Percentiles rank a stretch among this genome's conserved stretches.
These are phyloP conservation scores for Tetheella fluctuosa DNA, from an alignment of 2,888 invertebrate species.

Conservation along the genomic window DNA sequence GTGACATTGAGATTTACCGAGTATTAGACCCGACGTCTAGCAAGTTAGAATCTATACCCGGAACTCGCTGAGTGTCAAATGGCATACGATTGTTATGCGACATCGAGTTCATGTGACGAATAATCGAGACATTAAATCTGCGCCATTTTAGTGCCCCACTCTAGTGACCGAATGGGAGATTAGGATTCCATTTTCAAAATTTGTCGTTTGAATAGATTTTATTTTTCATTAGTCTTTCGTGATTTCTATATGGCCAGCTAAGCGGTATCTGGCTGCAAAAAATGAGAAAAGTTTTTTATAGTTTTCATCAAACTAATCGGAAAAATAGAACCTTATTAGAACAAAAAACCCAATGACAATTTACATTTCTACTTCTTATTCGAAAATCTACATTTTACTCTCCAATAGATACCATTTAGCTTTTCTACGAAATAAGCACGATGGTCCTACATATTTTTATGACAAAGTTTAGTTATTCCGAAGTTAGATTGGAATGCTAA, in stretches of 20 bases:
- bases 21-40: slow-evolving; percentile 57
- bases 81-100: slow-evolving; percentile 37
- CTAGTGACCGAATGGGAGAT: slow-evolving; percentile 10
- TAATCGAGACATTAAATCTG: slow-evolving; percentile 17
- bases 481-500: slow-evolving; percentile 69
- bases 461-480: slow-evolving; percentile 59
- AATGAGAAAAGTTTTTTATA: too few species aligned
- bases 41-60: slow-evolving; percentile 64
- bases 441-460: slow-evolving; percentile 32
- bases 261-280: too few species aligned
- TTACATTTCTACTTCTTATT: too few species aligned
- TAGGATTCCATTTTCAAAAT: slow-evolving; percentile 2
- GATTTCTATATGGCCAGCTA: too few species aligned
- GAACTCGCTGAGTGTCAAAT: slow-evolving; percentile 59
- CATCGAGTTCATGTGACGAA: slow-evolving; percentile 25
- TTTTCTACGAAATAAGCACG: neutral
- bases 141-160: slow-evolving; percentile 26
- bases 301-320: too few species aligned
- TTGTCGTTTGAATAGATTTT: neutral
- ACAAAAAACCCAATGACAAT: too few species aligned
- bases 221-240: neutral
- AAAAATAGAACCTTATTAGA: too few species aligned
- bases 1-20: slow-evolving; percentile 41
- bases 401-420: neutral
- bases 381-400: neutral